Evolutionary conservation across 2,888 invertebrate genomes (phyloP).

Genomic region (Heliconius ismenius): DNA sequence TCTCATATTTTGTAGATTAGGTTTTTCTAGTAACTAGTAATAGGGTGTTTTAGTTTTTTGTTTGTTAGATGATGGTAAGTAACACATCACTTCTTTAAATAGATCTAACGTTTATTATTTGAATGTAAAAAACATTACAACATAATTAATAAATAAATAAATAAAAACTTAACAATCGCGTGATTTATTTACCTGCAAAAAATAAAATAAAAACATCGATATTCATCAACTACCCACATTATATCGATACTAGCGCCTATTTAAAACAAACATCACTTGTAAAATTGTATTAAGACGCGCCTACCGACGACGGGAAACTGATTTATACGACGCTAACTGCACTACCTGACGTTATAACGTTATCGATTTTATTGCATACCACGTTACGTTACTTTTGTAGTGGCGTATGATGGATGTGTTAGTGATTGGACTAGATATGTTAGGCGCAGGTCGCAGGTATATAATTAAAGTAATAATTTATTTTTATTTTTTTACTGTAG

Average conservation of each 20-base stretch:
- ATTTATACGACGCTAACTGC: conserved; percentile 71
- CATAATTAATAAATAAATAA: too few relatives aligned
- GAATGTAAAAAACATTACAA: too few relatives aligned
- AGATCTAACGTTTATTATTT: too few relatives aligned
- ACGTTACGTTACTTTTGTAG: conserved; percentile 14
- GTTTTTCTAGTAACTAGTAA: background rate
- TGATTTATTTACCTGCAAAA: background rate
- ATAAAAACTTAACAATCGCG: background rate
- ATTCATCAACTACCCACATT: background rate
- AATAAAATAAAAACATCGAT: background rate
- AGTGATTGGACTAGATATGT: too few relatives aligned
- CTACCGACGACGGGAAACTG: conserved; percentile 65
- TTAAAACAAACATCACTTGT: conserved; percentile 63
- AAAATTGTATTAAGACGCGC: conserved; percentile 76
- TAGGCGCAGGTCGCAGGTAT: too few relatives aligned
- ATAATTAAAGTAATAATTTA: too few relatives aligned
- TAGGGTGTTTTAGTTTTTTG: too few relatives aligned
- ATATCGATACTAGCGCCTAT: conserved; percentile 12
- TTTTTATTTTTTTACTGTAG: too few relatives aligned
- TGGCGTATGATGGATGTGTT: background rate
- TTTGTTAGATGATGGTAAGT: too few relatives aligned
- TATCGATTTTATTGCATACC: conserved; percentile 38
- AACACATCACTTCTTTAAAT: too few relatives aligned
- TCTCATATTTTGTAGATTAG: background rate
- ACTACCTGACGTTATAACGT: conserved; percentile 51